Base-by-base conservation (phyloP, 2,797 vertebrate genomes). In the Thalassophryne amazonica region DNA sequence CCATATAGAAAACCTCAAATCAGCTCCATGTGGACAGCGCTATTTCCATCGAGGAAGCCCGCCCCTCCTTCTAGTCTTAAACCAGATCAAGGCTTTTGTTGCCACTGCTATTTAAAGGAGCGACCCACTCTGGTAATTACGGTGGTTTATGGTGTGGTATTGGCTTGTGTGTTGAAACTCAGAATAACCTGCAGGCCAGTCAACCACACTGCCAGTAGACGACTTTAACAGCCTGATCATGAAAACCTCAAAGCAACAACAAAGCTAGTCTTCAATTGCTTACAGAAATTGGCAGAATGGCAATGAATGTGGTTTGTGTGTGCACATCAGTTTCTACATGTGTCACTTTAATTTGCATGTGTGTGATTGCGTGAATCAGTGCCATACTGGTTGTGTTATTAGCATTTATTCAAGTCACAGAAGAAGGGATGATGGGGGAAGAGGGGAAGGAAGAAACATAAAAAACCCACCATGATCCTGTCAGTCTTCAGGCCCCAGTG, bases 1-100 rank as follows among this genome's bases (percentile, higher is more conserved):
- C 69, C 78, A 39, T 83, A 81, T 82, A 86, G 83, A 81, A 85
- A 89, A 79, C 78, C 87, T 80, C 78, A 90, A 87, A 91, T 88
- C 66, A 84, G 51, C 71, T 85, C 88, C 87, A 90, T 88, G 83
- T 89, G 87, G 71, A 56, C 78, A 69, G 49, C 80, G 77, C 85
- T 87, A 83, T 88, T 87, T 88, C 80, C 85, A 78, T 70, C n/a
- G 6, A 24, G 28, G 30, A 53, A 57, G 48, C 61, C 76, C 55
- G 25, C 71, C 73, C 66, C 86, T 82, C 40, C 69, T 52, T 34
- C 60, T 66, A 54, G 76, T 81, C 64, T 73, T 67, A 3, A 2
- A 84, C 80, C 75, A 82, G 87, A 89, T 89, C 82, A 89, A 88
- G 82, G 81, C 56, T 68, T 40, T 51, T 40, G 65, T 69, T 52